Conservation (phyloP, 30 jellyfish, hydroid and myxozoan species). For the Pelagia noctiluca region DNA sequence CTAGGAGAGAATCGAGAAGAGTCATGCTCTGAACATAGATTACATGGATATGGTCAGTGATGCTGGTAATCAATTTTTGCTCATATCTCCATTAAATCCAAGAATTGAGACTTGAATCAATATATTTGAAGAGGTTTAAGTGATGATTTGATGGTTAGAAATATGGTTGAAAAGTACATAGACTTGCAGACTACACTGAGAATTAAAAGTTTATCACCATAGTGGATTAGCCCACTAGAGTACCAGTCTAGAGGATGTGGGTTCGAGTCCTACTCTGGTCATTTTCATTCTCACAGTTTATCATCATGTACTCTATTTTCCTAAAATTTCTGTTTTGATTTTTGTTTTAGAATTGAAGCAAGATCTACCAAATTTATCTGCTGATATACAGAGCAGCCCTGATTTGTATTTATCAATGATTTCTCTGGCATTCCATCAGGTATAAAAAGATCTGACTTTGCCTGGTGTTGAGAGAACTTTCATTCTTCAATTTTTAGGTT, state of each 20-base stretch:
- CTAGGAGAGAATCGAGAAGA: slow-evolving; percentile 84
- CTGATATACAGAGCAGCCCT: slow-evolving; percentile 44
- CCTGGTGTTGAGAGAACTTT: no score
- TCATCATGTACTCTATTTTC: not conserved
- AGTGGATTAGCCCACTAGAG: no score
- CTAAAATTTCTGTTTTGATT: no score
- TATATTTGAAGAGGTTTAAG: not conserved
- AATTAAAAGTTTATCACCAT: no score
- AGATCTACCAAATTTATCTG: slow-evolving; percentile 33
- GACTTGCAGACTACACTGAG: no score
- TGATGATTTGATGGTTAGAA: no score
- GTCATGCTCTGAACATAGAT: slow-evolving; percentile 64
- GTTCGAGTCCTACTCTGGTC: no score
- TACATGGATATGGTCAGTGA: slow-evolving; percentile 51
- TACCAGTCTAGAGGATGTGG: no score
- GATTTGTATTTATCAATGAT: slow-evolving; percentile 38
- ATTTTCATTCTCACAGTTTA: not conserved
- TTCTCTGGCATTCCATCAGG: slow-evolving; percentile 74
- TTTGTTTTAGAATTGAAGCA: slow-evolving; percentile 28
- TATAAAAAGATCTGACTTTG: no score
- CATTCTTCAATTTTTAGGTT: no score
- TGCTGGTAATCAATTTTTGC: slow-evolving; percentile 46
- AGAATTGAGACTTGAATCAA: not conserved
- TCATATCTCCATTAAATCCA: no score
- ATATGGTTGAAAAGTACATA: no score